These are phyloP conservation scores for Folsomia manolachei DNA, from an alignment of 2,888 invertebrate genomes.

Conservation along the genomic window DNA sequence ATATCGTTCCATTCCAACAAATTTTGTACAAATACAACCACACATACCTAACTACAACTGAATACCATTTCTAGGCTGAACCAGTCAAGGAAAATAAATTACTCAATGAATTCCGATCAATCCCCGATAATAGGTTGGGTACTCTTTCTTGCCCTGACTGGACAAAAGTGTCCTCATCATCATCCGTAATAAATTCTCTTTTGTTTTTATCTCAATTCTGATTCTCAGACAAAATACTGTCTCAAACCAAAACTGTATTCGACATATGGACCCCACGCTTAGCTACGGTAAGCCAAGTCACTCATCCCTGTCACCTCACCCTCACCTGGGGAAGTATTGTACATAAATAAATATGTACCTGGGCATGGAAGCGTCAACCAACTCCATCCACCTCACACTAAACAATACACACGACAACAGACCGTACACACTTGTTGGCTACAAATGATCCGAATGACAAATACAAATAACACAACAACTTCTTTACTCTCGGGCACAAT, in stretches of 20 bases:
- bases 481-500: not conserved
- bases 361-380: not conserved
- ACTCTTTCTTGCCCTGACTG: not conserved
- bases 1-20: not conserved
- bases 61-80: not conserved
- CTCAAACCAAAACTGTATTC: not conserved
- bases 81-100: not conserved
- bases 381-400: not conserved
- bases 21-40: not conserved
- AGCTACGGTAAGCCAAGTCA: not conserved
- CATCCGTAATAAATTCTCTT: constrained; percentile 5
- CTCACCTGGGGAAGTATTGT: too few species aligned
- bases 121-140: not conserved
- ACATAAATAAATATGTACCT: not conserved
- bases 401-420: not conserved
- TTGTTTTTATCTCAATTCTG: constrained; percentile 9
- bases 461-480: constrained; percentile 3
- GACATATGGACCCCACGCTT: not conserved
- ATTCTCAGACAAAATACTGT: not conserved
- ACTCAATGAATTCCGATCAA: constrained; percentile 5
- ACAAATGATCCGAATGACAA: not conserved
- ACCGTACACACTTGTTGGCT: too few species aligned
- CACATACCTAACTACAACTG: not conserved
- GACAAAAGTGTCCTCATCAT: constrained; percentile 7
- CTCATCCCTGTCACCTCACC: constrained; percentile 4